These are phyloP conservation scores for Mesoclemmys tuberculata DNA, from an alignment of 2,113 vertebrate species.

Conservation along the genomic window DNA sequence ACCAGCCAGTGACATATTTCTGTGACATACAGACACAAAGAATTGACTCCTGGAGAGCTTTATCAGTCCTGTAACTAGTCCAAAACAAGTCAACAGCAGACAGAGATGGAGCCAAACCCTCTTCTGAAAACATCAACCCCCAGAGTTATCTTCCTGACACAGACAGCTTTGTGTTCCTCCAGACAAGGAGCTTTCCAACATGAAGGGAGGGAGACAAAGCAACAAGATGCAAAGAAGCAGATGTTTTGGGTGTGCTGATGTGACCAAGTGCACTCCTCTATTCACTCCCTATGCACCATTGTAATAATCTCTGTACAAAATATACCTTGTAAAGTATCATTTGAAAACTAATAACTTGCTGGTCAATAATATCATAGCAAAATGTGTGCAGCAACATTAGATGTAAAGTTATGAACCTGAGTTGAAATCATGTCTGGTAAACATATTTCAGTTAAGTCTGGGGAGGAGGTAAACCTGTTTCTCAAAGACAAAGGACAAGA, in stretches of 20 bases:
- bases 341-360: neutral
- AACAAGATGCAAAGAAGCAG: neutral
- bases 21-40: neutral
- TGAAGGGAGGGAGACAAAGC: neutral
- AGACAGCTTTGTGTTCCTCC: neutral
- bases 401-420: too few relatives aligned
- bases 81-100: constrained; percentile 30
- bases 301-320: neutral
- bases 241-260: neutral
- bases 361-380: neutral
- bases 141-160: constrained; percentile 3
- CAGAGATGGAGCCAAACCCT: constrained; percentile 2
- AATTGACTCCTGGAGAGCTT: neutral
- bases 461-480: neutral
- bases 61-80: constrained; percentile 47
- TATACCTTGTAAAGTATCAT: neutral
- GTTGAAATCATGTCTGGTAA: too few relatives aligned
- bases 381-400: neutral
- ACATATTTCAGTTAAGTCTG: neutral
- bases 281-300: neutral
- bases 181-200: constrained; percentile 16
- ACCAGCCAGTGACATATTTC: neutral
- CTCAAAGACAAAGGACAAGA: neutral
- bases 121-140: neutral
- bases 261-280: neutral